Conservation (phyloP, 2,888 invertebrate genomes). For the Microctonus brassicae region DNA sequence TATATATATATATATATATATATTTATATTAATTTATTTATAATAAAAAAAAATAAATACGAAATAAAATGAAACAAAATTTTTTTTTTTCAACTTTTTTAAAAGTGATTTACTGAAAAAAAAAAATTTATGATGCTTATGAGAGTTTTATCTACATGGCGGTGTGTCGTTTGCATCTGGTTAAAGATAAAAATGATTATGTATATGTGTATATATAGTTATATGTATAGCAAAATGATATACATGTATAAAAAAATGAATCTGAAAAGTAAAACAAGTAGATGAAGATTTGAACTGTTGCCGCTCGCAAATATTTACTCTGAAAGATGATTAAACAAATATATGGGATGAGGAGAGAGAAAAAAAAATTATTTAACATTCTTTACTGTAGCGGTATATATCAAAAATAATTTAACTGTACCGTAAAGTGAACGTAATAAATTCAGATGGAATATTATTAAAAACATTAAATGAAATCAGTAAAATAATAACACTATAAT, state of each 20-base stretch:
- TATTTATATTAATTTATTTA: not conserved
- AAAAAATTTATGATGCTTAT: slow-evolving; percentile 3
- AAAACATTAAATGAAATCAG: too few relatives aligned
- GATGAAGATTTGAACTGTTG: not conserved
- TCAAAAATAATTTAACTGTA: too few relatives aligned
- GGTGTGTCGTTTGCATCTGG: not conserved
- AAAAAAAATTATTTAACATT: not conserved
- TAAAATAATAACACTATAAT: too few relatives aligned
- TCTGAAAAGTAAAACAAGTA: not conserved
- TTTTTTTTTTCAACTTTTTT: not conserved
- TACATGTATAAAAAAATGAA: too few relatives aligned
- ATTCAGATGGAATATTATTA: not conserved
- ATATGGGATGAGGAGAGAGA: slow-evolving; percentile 23
- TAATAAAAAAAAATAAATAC: slow-evolving; percentile 26
- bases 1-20: not conserved
- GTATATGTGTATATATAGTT: too few relatives aligned
- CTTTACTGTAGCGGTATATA: too few relatives aligned
- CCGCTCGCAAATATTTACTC: not conserved
- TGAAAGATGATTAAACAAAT: not conserved
- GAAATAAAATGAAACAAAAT: not conserved
- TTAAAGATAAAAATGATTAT: not conserved
- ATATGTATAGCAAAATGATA: slow-evolving; percentile 33
- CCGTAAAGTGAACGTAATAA: not conserved
- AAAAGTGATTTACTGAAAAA: not conserved
- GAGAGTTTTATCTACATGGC: not conserved